A percentile compares a stretch with the other conserved stretches of the same genome.
Conservation (phyloP, 2,888 invertebrate species). For the Octodonta nipae region DNA sequence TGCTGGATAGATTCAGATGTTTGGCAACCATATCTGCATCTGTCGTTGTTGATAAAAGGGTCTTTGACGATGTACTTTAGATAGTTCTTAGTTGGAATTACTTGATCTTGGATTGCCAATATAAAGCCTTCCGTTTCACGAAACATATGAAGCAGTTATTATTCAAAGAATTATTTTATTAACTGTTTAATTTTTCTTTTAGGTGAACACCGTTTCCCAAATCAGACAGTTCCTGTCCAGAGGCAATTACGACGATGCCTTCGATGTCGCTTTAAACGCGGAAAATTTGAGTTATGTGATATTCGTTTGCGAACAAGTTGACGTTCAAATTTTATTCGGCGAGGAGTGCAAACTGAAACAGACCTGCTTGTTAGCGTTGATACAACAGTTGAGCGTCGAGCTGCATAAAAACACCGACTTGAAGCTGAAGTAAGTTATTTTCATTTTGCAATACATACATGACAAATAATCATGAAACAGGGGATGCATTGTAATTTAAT, state of each 20-base stretch:
- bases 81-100: no score
- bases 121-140: no score
- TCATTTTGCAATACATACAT: neutral
- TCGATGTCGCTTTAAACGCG: constrained; percentile 78
- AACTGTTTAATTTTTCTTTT: constrained; percentile 11
- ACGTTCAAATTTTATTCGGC: constrained; percentile 65
- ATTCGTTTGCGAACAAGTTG: constrained; percentile 72
- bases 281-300: constrained; percentile 79
- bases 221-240: constrained; percentile 53
- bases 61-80: no score
- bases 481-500: no score
- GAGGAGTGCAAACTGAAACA: constrained; percentile 64
- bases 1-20: no score
- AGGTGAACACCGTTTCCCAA: constrained; percentile 52
- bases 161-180: no score
- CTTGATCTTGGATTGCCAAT: no score
- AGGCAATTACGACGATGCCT: constrained; percentile 74
- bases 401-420: constrained; percentile 70
- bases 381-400: constrained; percentile 88
- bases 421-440: constrained; percentile 54
- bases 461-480: neutral
- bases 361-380: constrained; percentile 79
- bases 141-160: no score
- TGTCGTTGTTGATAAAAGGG: no score
- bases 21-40: no score